phyloP scores from a whole-genome alignment of 2,888 invertebrate species.

The Dioctria rufipes region DNA sequence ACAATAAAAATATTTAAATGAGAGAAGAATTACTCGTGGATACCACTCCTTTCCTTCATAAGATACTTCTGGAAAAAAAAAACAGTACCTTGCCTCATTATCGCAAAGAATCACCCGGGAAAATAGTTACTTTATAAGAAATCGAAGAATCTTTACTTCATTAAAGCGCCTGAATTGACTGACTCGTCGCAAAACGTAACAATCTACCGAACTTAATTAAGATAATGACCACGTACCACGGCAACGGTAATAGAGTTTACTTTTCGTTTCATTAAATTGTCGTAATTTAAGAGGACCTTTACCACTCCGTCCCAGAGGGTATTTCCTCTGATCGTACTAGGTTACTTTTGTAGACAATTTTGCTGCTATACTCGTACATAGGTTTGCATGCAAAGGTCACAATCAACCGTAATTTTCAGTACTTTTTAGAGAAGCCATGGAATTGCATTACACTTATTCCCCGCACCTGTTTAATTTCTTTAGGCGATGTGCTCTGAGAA shows the following conservation, averaged over 20 bases:
- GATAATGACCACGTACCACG: constrained; percentile 12
- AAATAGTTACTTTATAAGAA: too few relatives aligned
- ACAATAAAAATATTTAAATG: too few relatives aligned
- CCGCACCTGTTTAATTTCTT: neutral
- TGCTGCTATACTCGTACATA: neutral
- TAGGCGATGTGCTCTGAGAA: neutral
- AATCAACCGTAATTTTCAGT: neutral
- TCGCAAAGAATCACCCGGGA: too few relatives aligned
- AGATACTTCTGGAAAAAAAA: too few relatives aligned
- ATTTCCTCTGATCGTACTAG: neutral
- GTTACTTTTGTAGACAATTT: neutral
- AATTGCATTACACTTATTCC: neutral
- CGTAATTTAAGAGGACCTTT: constrained; percentile 3
- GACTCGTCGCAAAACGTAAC: neutral
- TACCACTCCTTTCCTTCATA: too few relatives aligned
- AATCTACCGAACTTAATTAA: constrained; percentile 11
- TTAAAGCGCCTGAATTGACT: neutral
- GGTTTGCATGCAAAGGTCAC: constrained; percentile 5
- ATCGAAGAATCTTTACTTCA: neutral
- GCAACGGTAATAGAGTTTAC: constrained; percentile 1
- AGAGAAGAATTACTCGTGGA: too few relatives aligned
- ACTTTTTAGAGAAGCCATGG: neutral
- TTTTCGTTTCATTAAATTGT: constrained; percentile 2
- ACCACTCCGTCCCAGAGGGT: neutral
- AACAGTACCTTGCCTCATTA: too few relatives aligned